phyloP scores from a whole-genome alignment of 2,888 invertebrate genomes.

The Orchesellides sinensis region DNA sequence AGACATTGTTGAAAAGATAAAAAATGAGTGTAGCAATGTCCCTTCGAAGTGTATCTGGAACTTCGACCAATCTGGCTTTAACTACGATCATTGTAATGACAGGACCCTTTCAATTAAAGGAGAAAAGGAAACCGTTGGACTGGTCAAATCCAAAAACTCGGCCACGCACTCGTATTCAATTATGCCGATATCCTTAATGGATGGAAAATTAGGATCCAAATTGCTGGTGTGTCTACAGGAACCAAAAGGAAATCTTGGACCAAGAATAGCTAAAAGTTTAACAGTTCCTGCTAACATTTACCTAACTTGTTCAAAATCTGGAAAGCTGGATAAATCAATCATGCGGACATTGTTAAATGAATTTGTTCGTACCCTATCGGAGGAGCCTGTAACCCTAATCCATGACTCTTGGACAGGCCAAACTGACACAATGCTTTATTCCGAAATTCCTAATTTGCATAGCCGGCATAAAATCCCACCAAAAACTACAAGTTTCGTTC shows the following conservation, averaged over 20 bases:
- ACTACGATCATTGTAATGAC: neutral
- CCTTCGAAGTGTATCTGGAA: conserved; percentile 17
- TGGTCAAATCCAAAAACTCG: neutral
- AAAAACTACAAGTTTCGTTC: conserved; percentile 17
- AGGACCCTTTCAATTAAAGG: conserved; percentile 27
- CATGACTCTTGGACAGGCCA: conserved; percentile 51
- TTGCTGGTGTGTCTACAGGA: conserved; percentile 33
- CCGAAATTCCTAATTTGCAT: neutral
- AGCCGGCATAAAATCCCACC: conserved; percentile 4
- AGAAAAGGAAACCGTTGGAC: neutral
- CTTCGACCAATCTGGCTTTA: conserved; percentile 30
- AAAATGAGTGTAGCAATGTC: neutral
- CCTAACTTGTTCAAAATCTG: conserved; percentile 11
- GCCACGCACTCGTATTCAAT: neutral
- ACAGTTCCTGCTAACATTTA: conserved; percentile 8
- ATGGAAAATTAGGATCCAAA: neutral
- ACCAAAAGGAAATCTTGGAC: neutral
- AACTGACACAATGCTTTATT: conserved; percentile 2
- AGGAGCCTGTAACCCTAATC: neutral
- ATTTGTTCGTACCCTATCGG: neutral
- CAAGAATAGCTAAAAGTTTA: neutral
- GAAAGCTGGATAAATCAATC: conserved; percentile 23
- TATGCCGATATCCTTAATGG: conserved; percentile 23
- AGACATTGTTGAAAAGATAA: conserved; percentile 19
- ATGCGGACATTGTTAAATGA: conserved; percentile 3